A percentile compares a stretch with the other conserved stretches of the same genome.
Conservation (phyloP, 1,140 invertebrate genomes). For the Meloidogyne chitwoodi region DNA sequence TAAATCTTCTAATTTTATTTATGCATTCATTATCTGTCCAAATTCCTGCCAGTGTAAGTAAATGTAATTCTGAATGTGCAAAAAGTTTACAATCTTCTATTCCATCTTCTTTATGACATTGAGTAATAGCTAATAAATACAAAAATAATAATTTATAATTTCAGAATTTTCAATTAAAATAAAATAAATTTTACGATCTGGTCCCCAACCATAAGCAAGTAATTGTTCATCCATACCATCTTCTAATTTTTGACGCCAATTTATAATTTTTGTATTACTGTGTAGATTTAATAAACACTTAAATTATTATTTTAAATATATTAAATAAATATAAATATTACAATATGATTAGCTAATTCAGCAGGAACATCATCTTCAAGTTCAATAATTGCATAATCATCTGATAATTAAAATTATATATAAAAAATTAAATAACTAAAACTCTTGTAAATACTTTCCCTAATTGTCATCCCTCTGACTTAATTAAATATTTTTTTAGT, state of each 20-base stretch:
- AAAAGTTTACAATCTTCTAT: not conserved
- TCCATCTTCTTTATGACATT: not conserved
- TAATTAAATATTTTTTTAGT: too few species aligned
- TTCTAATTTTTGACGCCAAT: not conserved
- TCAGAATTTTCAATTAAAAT: too few species aligned
- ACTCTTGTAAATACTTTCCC: too few species aligned
- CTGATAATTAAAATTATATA: not conserved
- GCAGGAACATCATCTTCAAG: not conserved
- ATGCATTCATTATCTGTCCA: not conserved
- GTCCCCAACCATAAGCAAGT: conserved; percentile 8
- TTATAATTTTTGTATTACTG: not conserved
- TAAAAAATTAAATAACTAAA: too few species aligned
- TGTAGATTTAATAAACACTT: not conserved
- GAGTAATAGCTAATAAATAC: not conserved
- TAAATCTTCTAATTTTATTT: not conserved
- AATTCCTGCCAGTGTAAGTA: not conserved
- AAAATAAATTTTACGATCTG: conserved; percentile 2
- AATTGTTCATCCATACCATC: not conserved
- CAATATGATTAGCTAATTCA: conserved; percentile 8
- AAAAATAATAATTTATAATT: too few species aligned
- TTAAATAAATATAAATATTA: not conserved
- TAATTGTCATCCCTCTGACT: too few species aligned
- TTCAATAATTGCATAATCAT: conserved; percentile 1
- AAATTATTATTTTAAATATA: not conserved
- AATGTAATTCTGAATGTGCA: not conserved